Conservation (phyloP, 2,797 vertebrate genomes). For the Rhinophrynus dorsalis region DNA sequence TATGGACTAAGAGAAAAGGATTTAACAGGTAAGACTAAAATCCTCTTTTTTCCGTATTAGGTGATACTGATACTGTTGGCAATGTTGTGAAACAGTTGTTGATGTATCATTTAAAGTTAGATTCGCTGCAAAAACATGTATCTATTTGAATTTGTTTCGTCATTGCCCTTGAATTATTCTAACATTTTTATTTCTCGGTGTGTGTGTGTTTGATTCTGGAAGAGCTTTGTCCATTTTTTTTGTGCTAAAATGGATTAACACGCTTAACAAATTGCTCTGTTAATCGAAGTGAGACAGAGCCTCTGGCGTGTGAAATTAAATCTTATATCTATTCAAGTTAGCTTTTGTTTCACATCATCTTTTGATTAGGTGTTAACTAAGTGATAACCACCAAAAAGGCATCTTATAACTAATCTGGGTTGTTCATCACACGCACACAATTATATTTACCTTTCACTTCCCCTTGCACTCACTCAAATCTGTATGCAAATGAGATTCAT, state of each 20-base stretch:
- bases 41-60: no score
- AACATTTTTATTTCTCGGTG: neutral
- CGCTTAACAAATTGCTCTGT: conserved; percentile 12
- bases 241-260: conserved; percentile 22
- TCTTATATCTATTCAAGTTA: conserved; percentile 6
- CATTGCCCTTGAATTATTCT: neutral
- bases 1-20: no score
- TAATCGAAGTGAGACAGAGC: conserved; percentile 32
- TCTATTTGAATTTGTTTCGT: conserved; percentile 12
- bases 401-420: neutral
- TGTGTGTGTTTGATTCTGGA: conserved; percentile 16
- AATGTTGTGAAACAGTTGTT: no score
- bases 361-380: conserved; percentile 13
- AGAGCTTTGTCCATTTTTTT: neutral
- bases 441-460: conserved; percentile 10
- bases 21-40: no score
- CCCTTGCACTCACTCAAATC: neutral
- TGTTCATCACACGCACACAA: conserved; percentile 8
- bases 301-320: conserved; percentile 38
- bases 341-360: conserved; percentile 29
- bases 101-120: no score
- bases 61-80: no score
- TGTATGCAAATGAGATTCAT: neutral
- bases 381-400: conserved; percentile 2
- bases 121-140: no score